phyloP scores from a whole-genome alignment of 92 coral and sea anemone genomes.

The Heliopora coerulea region DNA sequence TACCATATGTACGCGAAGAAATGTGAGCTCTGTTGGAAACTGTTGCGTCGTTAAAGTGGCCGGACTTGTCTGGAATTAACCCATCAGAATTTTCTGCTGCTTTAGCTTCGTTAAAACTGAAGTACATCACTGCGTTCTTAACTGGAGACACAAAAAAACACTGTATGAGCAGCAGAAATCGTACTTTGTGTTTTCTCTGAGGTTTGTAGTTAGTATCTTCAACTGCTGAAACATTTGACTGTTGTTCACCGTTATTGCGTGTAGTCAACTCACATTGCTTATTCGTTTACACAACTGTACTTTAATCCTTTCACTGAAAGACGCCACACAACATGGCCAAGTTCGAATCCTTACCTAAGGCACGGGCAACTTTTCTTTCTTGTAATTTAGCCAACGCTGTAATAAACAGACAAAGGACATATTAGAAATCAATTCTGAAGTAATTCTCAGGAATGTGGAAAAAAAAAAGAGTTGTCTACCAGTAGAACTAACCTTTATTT shows the following conservation, averaged over 20 bases:
- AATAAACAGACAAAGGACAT: background rate
- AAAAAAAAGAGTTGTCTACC: background rate
- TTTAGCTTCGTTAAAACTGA: constrained; percentile 64
- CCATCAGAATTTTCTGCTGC: constrained; percentile 31
- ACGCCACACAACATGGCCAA: background rate
- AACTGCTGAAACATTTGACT: too few relatives aligned
- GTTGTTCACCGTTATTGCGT: too few relatives aligned
- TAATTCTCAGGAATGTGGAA: too few relatives aligned
- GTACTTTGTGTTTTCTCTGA: too few relatives aligned
- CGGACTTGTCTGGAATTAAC: constrained; percentile 64
- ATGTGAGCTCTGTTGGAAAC: constrained; percentile 72
- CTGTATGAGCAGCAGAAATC: background rate
- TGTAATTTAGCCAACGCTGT: constrained; percentile 26
- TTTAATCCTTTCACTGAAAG: background rate
- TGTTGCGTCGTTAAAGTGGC: constrained; percentile 81
- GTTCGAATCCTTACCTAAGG: constrained; percentile 10
- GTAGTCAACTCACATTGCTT: too few relatives aligned
- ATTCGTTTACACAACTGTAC: too few relatives aligned
- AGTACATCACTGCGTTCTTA: constrained; percentile 82
- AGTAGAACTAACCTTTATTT: constrained; percentile 13
- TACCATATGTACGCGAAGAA: constrained; percentile 77
- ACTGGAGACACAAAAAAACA: constrained; percentile 49
- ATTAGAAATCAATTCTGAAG: background rate
- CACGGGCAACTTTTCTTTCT: constrained; percentile 25
- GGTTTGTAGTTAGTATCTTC: too few relatives aligned